Base-by-base conservation (phyloP, 2,888 invertebrate genomes). In the Auanema freiburgensis region DNA sequence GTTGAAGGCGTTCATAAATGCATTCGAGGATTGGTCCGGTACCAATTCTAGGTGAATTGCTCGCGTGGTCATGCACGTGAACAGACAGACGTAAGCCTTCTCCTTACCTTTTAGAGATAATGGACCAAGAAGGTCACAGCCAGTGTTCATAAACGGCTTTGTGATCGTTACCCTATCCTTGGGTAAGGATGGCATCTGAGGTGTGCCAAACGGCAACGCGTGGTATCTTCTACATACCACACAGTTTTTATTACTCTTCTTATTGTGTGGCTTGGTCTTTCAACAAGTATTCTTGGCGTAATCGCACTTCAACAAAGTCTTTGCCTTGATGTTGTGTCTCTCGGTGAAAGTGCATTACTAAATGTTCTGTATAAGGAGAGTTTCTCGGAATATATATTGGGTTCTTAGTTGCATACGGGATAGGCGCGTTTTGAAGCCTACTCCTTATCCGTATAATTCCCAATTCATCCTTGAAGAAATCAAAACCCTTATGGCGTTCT, bases 281-380 rank as follows among this genome's bases (percentile, higher is more conserved):
- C 21, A 6, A 52, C 23, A 6, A 52, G 23, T 23, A 52, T 23
- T 52, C 23, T 25, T 52, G 52, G 6, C 52, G 52, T 18, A 52
- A 10, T n/a, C 18, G 33, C 4, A 23, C 11, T 10, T 5, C 4
- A 6, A 24, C 23, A n/a, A 21, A 23, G 8, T 23, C 23, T 10
- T 52, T 52, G 18, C 23, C 24, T n/a, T 23, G n/a, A 52, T 52
- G 52, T 4, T 5, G 5, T 5, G 16, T 46, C 21, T 46, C 46
- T 10, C 5, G 21, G 10, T 46, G 46, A 5, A 18, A 10, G 10
- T 46, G 10, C 4, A 3, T 3, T 21, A 46, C 6, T 5, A 46
- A 10, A 3, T 3, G 3, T 5, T 3, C 5, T 5, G 46, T 21
- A 5, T 5, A 10, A 5, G 16, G 16, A 10, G 46, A 46, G 3